These are phyloP conservation scores for Orthonyx spaldingii DNA, from an alignment of 2,113 vertebrate species.

Conservation along the genomic window DNA sequence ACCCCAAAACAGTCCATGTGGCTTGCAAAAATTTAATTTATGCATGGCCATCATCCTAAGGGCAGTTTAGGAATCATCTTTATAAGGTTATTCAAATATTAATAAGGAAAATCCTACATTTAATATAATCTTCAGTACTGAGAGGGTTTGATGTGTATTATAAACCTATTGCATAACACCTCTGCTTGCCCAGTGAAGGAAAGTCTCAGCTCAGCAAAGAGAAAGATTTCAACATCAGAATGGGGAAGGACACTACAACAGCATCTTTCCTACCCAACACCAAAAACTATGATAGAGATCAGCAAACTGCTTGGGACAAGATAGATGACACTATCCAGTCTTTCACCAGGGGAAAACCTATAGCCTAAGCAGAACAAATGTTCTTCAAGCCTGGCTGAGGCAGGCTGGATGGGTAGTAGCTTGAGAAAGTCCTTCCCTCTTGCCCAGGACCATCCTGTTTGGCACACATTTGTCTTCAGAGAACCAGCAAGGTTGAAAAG, in stretches of 20 bases:
- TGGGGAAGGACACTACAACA: neutral
- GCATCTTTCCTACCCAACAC: neutral
- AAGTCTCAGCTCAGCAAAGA: neutral
- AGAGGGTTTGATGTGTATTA: neutral
- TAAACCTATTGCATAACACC: neutral
- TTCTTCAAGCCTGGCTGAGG: neutral
- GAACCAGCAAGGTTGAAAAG: neutral
- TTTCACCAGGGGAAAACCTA: neutral
- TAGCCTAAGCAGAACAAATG: neutral
- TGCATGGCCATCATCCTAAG: neutral
- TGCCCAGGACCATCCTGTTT: neutral
- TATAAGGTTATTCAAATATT: neutral
- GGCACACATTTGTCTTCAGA: neutral
- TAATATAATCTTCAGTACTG: neutral
- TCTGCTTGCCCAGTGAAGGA: neutral
- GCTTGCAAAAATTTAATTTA: neutral
- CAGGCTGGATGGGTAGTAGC: neutral
- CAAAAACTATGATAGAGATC: neutral
- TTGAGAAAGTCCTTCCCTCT: neutral
- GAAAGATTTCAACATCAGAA: neutral
- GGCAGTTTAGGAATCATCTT: neutral
- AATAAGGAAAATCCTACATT: neutral
- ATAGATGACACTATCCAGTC: fast-evolving
- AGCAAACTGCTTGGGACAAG: neutral
- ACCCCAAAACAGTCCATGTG: neutral